Percentiles rank a stretch among this genome's conserved stretches.
Evolutionary conservation across 2,113 vertebrate species (phyloP).

Genomic region (Chlorocebus sabaeus): DNA sequence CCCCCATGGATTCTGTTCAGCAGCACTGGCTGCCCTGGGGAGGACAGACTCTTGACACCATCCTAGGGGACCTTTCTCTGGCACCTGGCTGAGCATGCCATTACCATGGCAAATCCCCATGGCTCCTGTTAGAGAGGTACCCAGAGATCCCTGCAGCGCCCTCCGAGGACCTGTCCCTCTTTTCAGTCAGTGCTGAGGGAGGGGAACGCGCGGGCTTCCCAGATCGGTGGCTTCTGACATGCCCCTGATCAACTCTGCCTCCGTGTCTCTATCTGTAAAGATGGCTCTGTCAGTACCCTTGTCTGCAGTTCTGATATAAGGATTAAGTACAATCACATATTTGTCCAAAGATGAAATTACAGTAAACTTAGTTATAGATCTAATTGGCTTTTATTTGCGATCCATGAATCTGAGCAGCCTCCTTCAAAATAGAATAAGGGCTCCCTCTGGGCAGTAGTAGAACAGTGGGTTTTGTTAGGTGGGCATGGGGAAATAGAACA

Average conservation of each 20-base stretch:
- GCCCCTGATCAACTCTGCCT: neutral
- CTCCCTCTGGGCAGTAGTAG: neutral
- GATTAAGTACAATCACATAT: neutral
- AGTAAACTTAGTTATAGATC: neutral
- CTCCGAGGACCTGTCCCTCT: neutral
- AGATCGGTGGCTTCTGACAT: fast-evolving
- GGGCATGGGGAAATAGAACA: neutral
- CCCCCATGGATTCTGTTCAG: neutral
- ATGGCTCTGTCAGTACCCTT: neutral
- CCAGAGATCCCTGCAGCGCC: neutral
- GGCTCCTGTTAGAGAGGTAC: neutral
- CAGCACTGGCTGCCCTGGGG: neutral
- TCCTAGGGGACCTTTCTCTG: neutral
- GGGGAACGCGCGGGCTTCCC: fast-evolving
- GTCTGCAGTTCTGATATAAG: neutral
- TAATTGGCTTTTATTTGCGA: neutral
- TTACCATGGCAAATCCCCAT: neutral
- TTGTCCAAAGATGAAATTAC: neutral
- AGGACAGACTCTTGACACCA: neutral
- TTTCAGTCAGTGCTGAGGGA: neutral
- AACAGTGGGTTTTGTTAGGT: neutral
- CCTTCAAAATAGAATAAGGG: neutral
- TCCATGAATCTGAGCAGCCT: neutral
- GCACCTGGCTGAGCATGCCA: neutral
- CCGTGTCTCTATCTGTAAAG: neutral